Evolutionary conservation across 2,797 vertebrate genomes (phyloP), one percentile per base, ranked within the genome.

Genomic region (Pangasius macronema): DNA sequence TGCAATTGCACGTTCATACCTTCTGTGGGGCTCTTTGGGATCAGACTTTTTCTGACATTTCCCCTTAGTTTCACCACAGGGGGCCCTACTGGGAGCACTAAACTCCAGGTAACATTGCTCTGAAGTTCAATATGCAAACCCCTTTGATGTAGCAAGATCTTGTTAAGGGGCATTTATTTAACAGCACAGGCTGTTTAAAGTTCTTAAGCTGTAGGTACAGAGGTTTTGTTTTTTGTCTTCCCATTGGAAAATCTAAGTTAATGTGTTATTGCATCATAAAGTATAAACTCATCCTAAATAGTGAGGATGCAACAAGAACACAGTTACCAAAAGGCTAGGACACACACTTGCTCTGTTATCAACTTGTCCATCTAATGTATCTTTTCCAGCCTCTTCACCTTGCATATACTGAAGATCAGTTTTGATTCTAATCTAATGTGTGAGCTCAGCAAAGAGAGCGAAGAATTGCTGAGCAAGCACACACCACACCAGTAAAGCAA

Each of bases 401-500:
- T 49, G 61, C 8, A 49, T 49, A 46, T 67, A 65, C 61, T 49
- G 4, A 30, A n/a, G 39, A 63, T 65, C 14, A 20, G 16, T 27
- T 49, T 49, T 51, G 24, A 83, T 82, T 82, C 59, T n/a, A 82
- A 46, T 82, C 27, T 63, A 27, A 30, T n/a, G 36, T 63, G 59
- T 18, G 14, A 82, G 59, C 59, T 30, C 57, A 82, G 53, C 30
- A 20, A 80, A 24, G 20, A 80, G 2, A 39, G 16, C 0, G 5
- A 63, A 82, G 14, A 63, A 84, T 14, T 65, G 42, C 22, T 22
- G 8, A 80, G 76, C 20, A 57, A 80, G 76, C 18, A 59, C 63
- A 53, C 46, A 89, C 68, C 68, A 84, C 63, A 59, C 22, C 30
- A 63, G 10, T 33, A 42, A 46, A 24, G 27, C 55, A 85, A 57